Base-by-base conservation (phyloP, 2,797 vertebrate genomes). In the Pristis pectinata region DNA sequence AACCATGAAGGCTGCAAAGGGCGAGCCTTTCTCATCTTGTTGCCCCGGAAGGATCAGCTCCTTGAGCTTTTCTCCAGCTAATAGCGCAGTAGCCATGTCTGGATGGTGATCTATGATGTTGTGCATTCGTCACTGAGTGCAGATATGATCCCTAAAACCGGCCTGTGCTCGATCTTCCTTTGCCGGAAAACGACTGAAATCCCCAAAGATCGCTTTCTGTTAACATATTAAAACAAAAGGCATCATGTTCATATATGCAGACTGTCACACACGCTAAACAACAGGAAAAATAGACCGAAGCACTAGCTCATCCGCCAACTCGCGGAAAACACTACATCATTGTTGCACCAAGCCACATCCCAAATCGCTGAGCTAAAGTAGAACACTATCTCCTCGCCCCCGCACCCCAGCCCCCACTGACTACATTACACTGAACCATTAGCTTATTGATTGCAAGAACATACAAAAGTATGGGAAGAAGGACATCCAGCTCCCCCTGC, bases 61-160 rank as follows among this genome's bases (percentile, higher is more conserved):
- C 97, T 98, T 98, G 97, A 99, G 98, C 97, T 99, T 99, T 97
- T 99, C 99, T 91, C 99, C 99, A 70, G 99, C 99, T 95, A 99
- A 98, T 96, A 99, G 97, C 96, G 99, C 99, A 94, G 99, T 99
- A 97, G 99, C 99, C 99, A 99, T 99, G 98, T 99, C 99, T 97
- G 99, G 97, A 95, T 99, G 98, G 97, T 99, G 98, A 96, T 99
- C 99, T 95, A 99, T 97, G 97, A 99, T 98, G 97, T 99, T 98
- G 98, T 99, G 99, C 99, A 99, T 99, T 96, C 97, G 91, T 96
- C 95, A 94, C 64, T 41, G 87, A 67, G 87, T 91, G 87, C 87
- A 67, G 87, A 67, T 91, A 64, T 91, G 87, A 67, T 91, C 59
- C 87, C 59, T 67, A 67, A 8, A 91, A 91, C 92, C 70, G 64